phyloP scores from a whole-genome alignment of 2,113 vertebrate species.

The Gracilinanus agilis region DNA sequence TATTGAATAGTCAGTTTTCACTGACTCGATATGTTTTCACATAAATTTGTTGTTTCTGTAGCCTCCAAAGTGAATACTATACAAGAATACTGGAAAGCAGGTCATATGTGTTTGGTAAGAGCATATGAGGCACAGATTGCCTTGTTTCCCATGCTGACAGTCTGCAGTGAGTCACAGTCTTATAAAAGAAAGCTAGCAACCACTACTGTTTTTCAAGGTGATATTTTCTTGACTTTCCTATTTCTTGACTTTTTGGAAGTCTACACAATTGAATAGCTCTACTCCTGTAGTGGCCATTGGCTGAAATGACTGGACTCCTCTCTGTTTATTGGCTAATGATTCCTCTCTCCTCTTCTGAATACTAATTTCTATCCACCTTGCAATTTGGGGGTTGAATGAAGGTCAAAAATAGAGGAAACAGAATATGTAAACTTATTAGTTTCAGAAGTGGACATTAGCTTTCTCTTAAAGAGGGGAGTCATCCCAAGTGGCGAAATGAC shows the following conservation, averaged over 20 bases:
- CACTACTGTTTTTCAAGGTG: neutral
- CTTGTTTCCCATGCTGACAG: slow-evolving; percentile 56
- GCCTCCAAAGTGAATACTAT: neutral
- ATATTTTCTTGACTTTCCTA: slow-evolving; percentile 9
- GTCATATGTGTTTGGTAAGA: slow-evolving; percentile 64
- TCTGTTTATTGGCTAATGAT: slow-evolving; percentile 20
- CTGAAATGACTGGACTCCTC: slow-evolving; percentile 35
- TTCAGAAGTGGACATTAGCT: slow-evolving; percentile 8
- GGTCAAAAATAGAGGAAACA: neutral
- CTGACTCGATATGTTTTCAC: slow-evolving; percentile 40
- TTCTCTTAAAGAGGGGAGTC: neutral
- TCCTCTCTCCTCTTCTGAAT: slow-evolving; percentile 55
- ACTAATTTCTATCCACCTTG: slow-evolving; percentile 52
- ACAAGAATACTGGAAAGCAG: slow-evolving; percentile 56
- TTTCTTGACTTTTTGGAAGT: slow-evolving; percentile 51
- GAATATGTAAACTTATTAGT: neutral
- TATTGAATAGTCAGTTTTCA: slow-evolving; percentile 37
- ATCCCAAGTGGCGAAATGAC: neutral
- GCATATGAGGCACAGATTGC: slow-evolving; percentile 67
- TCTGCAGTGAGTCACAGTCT: slow-evolving; percentile 24
- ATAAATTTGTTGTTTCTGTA: slow-evolving; percentile 24
- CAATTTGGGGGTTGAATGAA: neutral
- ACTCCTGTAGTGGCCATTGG: slow-evolving; percentile 19
- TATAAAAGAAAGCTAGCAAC: slow-evolving; percentile 11
- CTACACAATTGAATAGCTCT: slow-evolving; percentile 34